These are phyloP conservation scores for Parauchenoglanis punctatus DNA, from an alignment of 2,797 vertebrate genomes.

Conservation along the genomic window DNA sequence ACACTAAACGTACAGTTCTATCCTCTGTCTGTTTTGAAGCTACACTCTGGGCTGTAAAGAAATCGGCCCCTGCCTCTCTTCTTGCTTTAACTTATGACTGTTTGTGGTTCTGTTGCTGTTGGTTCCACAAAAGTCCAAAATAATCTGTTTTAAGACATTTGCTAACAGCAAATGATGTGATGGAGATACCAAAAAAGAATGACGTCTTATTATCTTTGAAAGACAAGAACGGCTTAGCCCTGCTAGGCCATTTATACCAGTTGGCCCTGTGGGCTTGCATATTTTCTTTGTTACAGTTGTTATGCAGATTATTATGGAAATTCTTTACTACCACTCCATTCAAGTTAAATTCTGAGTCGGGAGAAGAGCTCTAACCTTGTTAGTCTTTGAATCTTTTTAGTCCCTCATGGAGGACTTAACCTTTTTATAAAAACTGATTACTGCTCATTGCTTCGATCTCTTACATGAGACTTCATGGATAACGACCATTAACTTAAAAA, in stretches of 20 bases:
- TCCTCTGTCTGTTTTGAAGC: too few species aligned
- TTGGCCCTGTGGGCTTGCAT: neutral
- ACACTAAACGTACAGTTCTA: too few species aligned
- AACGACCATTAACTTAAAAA: neutral
- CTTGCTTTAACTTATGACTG: neutral
- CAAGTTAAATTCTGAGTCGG: neutral
- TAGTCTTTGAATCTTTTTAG: neutral
- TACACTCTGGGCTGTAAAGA: neutral
- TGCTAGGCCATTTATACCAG: neutral
- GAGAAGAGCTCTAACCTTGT: neutral
- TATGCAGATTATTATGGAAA: neutral
- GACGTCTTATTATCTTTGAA: neutral
- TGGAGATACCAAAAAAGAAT: neutral
- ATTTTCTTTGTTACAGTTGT: neutral
- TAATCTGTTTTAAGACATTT: too few species aligned
- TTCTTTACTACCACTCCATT: neutral
- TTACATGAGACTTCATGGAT: neutral
- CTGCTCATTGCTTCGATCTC: neutral
- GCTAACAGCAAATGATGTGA: neutral
- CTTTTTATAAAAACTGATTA: slow-evolving; percentile 12
- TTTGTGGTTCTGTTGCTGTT: neutral
- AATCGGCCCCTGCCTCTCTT: neutral
- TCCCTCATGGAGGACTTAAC: neutral
- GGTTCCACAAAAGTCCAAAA: neutral
- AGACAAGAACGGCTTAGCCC: neutral